Evolutionary conservation across 30 jellyfish, hydroid and myxozoan species (phyloP).

Genomic region (Sanderia malayensis): DNA sequence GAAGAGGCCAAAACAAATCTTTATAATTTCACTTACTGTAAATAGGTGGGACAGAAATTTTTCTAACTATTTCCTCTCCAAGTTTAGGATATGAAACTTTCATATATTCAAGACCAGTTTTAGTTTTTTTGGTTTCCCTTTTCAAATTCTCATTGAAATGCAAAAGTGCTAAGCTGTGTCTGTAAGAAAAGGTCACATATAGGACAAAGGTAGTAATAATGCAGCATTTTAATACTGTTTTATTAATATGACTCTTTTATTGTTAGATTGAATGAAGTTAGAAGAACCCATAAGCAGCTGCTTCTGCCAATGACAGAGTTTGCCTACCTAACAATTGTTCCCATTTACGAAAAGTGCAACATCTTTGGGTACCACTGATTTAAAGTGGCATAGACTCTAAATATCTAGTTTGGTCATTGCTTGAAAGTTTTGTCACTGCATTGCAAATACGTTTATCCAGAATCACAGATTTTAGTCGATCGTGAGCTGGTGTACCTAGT

Average conservation of each 20-base stretch:
- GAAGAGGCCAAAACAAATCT: too few relatives aligned
- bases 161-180: background rate
- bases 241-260: background rate
- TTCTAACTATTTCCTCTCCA: too few relatives aligned
- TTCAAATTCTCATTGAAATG: background rate
- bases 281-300: background rate
- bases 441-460: too few relatives aligned
- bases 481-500: background rate
- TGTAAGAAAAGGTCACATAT: too few relatives aligned
- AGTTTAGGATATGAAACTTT: too few relatives aligned
- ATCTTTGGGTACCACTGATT: slow-evolving; percentile 43
- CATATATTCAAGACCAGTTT: too few relatives aligned
- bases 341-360: slow-evolving; percentile 18
- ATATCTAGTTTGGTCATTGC: slow-evolving; percentile 41
- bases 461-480: background rate
- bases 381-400: slow-evolving; percentile 35
- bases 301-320: background rate
- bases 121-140: too few relatives aligned
- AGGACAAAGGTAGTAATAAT: too few relatives aligned
- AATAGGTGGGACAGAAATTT: too few relatives aligned
- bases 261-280: background rate
- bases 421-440: background rate
- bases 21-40: too few relatives aligned
- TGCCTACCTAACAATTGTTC: slow-evolving; percentile 24
- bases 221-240: background rate